Evolutionary conservation across 2,888 invertebrate genomes (phyloP).

Genomic region (Nomada ferruginata): DNA sequence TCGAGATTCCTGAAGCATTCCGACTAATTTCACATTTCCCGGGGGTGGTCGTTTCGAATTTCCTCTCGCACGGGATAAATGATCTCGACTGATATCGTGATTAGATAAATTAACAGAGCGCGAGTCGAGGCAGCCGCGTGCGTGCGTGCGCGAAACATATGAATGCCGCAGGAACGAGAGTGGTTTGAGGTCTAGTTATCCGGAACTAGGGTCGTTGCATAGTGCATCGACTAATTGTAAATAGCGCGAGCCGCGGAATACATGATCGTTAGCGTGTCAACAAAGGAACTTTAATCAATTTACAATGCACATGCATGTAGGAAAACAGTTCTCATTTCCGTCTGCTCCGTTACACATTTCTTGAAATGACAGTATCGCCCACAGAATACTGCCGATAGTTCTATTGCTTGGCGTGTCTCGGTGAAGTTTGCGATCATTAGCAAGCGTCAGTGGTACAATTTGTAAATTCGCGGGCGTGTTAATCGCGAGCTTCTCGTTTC

Average conservation of each 20-base stretch:
- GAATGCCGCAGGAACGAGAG: conserved; percentile 31
- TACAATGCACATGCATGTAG: neutral
- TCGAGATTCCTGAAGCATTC: conserved; percentile 66
- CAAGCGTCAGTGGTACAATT: conserved; percentile 35
- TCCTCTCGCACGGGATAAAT: conserved; percentile 58
- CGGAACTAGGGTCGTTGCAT: conserved; percentile 54
- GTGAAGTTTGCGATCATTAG: conserved; percentile 21
- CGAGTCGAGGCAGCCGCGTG: conserved; percentile 55
- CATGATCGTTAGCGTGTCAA: conserved; percentile 46
- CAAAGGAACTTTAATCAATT: conserved; percentile 40
- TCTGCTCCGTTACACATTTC: too few species aligned
- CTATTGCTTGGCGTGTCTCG: neutral
- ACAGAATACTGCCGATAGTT: too few species aligned
- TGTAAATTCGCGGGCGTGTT: neutral
- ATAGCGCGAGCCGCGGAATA: conserved; percentile 47
- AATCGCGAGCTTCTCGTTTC: neutral
- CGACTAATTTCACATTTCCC: conserved; percentile 74
- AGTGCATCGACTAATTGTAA: conserved; percentile 55
- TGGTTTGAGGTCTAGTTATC: conserved; percentile 63
- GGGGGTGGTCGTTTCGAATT: conserved; percentile 60
- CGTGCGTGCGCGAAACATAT: conserved; percentile 32
- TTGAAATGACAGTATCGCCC: too few species aligned
- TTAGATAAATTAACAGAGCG: conserved; percentile 60
- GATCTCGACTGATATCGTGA: conserved; percentile 53
- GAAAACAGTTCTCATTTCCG: too few species aligned